phyloP scores from a whole-genome alignment of 2,113 vertebrate genomes.

The Ciconia boyciana region DNA sequence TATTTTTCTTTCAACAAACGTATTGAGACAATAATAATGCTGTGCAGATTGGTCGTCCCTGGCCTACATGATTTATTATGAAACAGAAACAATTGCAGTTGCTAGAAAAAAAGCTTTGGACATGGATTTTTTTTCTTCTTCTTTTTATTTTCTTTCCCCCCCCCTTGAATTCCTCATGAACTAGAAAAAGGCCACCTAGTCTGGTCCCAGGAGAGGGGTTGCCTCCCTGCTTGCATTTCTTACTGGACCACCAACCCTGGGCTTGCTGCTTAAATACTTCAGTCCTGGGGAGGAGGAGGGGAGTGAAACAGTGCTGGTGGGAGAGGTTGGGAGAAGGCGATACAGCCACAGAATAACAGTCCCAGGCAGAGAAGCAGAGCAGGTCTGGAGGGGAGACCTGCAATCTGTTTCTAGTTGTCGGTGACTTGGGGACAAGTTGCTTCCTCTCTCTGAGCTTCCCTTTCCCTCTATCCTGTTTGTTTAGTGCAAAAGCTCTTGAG shows the following conservation, averaged over 20 bases:
- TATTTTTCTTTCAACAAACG: slow-evolving; percentile 67
- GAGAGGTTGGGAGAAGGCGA: not conserved
- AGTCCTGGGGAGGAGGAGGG: not conserved
- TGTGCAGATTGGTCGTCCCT: slow-evolving; percentile 41
- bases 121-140: not conserved
- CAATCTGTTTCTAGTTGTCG: not conserved
- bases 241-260: slow-evolving; percentile 38
- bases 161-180: slow-evolving; percentile 6
- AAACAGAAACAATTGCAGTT: slow-evolving; percentile 60
- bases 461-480: not conserved
- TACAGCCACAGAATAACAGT: not conserved
- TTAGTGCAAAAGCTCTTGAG: not conserved
- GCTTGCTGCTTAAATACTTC: not conserved
- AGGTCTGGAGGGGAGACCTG: slow-evolving; percentile 5
- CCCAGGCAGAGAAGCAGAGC: not conserved
- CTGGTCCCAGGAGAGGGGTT: slow-evolving; percentile 33
- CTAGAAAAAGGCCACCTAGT: slow-evolving; percentile 43
- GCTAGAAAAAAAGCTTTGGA: slow-evolving; percentile 1
- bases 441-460: not conserved
- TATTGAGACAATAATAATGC: slow-evolving; percentile 63
- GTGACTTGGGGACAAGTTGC: not conserved
- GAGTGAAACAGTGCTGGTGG: not conserved
- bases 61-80: slow-evolving; percentile 60
- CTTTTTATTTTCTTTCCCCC: not conserved
- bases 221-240: slow-evolving; percentile 23